These are phyloP conservation scores for Bradypodion ventrale DNA, from an alignment of 2,797 vertebrate genomes.

Conservation along the genomic window DNA sequence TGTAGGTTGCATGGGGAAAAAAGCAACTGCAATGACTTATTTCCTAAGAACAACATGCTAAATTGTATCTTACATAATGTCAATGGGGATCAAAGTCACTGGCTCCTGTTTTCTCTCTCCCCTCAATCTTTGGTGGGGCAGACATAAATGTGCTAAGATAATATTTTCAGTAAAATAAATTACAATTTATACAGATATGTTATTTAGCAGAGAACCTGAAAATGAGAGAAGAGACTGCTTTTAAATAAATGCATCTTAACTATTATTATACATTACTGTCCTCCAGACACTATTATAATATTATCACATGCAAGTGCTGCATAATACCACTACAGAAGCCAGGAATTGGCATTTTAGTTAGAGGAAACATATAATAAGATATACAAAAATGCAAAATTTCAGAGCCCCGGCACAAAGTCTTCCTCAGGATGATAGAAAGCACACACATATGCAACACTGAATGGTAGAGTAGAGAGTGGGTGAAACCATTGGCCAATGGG, in stretches of 20 bases:
- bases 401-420: too few species aligned
- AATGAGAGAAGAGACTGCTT: neutral
- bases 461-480: neutral
- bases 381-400: too few species aligned
- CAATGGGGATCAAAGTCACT: neutral
- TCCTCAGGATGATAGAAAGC: too few species aligned
- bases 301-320: too few species aligned
- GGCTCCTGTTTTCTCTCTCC: too few species aligned
- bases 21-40: too few species aligned
- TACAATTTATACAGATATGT: neutral
- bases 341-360: too few species aligned
- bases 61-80: neutral
- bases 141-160: neutral
- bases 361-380: too few species aligned
- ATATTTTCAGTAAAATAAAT: neutral
- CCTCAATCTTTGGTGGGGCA: neutral
- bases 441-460: neutral
- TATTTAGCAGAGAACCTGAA: neutral
- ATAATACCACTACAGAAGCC: too few species aligned
- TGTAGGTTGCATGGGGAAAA: too few species aligned
- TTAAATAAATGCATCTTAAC: neutral
- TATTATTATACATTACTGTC: neutral
- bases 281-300: too few species aligned
- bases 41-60: neutral
- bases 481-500: neutral